Base-by-base conservation (phyloP, 2,888 invertebrate genomes). In the Molanna angustata region DNA sequence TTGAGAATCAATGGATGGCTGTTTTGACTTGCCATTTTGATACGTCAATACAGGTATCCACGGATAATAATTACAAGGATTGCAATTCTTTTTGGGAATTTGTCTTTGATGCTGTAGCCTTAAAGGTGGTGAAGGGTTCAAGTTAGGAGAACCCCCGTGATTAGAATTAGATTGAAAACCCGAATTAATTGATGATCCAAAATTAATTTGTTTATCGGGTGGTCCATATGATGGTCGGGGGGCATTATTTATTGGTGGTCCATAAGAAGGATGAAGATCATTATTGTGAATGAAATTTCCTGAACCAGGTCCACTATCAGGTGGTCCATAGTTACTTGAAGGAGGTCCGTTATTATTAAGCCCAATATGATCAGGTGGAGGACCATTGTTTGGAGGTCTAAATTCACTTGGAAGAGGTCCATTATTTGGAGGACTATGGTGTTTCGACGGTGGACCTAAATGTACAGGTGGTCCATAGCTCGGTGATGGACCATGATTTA, bases 11-110 rank as follows among this genome's bases (percentile, higher is more conserved):
- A 19, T 13, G 11, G 14, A n/a, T 9, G 27, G 27, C 17, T 21
- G 13, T 14, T 43, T 20, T 22, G 32, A 21, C 14, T 18, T 13
- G n/a, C 40, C n/a, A 65, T 71, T 62, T 63, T 73, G 72, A 65
- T 74, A 77, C 68, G 70, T 71, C 62, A 76, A 70, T 57, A 90
- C 82, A 31, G 91, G 91, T 62, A 88, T 80, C 91, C 91, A 91
- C 54, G 91, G 90, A 63, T 84, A 81, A 66, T 82, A 79, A 67
- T 90, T 89, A 65, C 91, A 91, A 49, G 86, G 82, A 64, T 86
- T 85, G 64, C 91, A 91, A 58, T 80, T 78, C 64, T 79, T 80
- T 40, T 70, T 65, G 49, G 71, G 69, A 18, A 65, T 64, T 11
- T 49, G 33, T 14, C 19, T 33, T 39, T 31, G 31, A 17, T 49